These are phyloP conservation scores for Varanus salvator DNA, from an alignment of 2,113 vertebrate species.

Conservation along the genomic window DNA sequence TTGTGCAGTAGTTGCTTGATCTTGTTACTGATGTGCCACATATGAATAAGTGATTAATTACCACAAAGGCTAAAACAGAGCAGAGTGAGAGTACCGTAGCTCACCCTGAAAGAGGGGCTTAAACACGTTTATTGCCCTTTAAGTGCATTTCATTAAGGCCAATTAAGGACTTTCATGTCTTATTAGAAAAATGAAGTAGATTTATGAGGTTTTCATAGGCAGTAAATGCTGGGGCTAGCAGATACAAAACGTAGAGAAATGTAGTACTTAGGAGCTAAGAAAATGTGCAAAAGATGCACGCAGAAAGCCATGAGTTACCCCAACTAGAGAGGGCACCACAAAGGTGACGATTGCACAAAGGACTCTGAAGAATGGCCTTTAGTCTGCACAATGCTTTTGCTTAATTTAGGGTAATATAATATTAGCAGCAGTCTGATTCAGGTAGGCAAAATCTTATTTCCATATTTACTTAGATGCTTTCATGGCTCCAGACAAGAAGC, in stretches of 20 bases:
- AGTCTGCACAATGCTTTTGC: conserved; percentile 7
- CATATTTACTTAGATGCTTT: background rate
- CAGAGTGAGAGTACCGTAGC: conserved; percentile 83
- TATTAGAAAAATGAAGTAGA: conserved; percentile 92
- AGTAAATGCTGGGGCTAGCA: conserved; percentile 87
- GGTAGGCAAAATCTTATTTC: background rate
- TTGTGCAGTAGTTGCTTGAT: conserved; percentile 88
- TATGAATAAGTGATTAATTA: conserved; percentile 92
- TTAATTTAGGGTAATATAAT: background rate
- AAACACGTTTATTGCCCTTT: conserved; percentile 91
- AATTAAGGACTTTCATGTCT: conserved; percentile 92
- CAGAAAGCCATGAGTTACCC: conserved; percentile 71
- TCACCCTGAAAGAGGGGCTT: conserved; percentile 88
- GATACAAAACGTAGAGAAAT: conserved; percentile 82
- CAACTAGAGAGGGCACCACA: conserved; percentile 58
- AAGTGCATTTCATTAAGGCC: conserved; percentile 91
- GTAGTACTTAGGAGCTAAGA: conserved; percentile 78
- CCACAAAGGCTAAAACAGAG: conserved; percentile 89
- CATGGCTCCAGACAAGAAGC: background rate
- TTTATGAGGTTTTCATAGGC: conserved; percentile 87
- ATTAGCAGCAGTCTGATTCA: background rate
- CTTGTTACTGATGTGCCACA: conserved; percentile 90
- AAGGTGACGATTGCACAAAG: conserved; percentile 59
- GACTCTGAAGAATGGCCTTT: conserved; percentile 46
- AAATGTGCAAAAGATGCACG: conserved; percentile 77